Evolutionary conservation across 2,797 vertebrate species (phyloP), one percentile per base, ranked within the genome.

Genomic region (Alcedo quadribrachys): DNA sequence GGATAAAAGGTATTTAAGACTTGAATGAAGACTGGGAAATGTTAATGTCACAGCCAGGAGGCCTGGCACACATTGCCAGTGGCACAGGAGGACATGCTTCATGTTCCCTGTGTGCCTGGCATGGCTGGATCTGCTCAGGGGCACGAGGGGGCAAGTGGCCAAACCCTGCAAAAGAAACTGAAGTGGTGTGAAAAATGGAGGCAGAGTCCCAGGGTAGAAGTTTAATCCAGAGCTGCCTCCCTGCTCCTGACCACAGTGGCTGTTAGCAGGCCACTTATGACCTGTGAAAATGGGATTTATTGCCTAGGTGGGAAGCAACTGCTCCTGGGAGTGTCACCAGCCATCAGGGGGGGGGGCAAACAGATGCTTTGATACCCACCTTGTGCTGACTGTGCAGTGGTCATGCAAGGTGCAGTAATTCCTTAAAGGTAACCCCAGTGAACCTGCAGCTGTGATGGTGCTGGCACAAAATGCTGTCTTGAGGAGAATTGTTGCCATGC

Each of bases 61-160:
- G 35, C 35, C 35, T 35, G 35, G 35, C 35, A 35, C 35, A 35
- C 35, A 35, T 94, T 77, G 69, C 82, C 60, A 92, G 65, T 93
- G 83, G 92, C 50, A 77, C 65, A 95, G 61, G 91, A 54, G 15
- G 85, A 91, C 14, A 5, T 75, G 79, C 88, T 95, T 96, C 92
- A 68, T 94, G 20, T n/a, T 77, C 65, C 88, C 55, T 80, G 32
- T 75, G 65, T 92, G 40, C 70, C 46, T 54, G 62, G 57, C 77
- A 61, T 62, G 74, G 58, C 54, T 88, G 92, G 79, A 85, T 71
- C 9, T 27, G 14, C 58, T 63, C n/a, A 65, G n/a, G 17, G 80
- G 9, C 25, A 2, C n/a, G 27, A 71, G 16, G 16, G 74, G 32
- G 13, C 7, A 57, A 19, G 5, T 32, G 22, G 35, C 16, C 13